Base-by-base conservation (phyloP, 2,888 invertebrate genomes). In the Athetis lepigone region DNA sequence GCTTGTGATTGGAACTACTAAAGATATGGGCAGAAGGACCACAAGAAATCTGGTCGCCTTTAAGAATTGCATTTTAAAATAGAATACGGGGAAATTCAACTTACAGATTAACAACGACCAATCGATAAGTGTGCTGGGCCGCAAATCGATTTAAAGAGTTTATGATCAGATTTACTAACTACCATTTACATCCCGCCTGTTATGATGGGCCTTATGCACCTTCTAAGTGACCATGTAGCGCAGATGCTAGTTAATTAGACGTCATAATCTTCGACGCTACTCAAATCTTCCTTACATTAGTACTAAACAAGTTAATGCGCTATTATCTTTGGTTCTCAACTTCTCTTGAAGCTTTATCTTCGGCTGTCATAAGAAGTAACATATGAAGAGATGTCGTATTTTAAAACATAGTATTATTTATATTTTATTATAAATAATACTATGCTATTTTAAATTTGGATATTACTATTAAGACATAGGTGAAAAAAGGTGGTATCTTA, bases 11-110 rank as follows among this genome's bases (percentile, higher is more conserved):
- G 52, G 37, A 49, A 16, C 27, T 29, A n/a, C 9, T 2, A 29
- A 36, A 42, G 8, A 19, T 60, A 49, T 25, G 7, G 6, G 25
- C 50, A 74, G 54, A 74, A 74, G 75, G 54, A 45, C 13, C 54
- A 74, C n/a, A 9, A 29, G 9, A 7, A 8, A 29, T 29, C 29
- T 29, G 16, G 33, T 40, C 39, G 21, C 21, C 13, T n/a, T n/a
- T n/a, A n/a, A n/a, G 2, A 21, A 29, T 49, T 21, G n/a, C 11
- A 39, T 4, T 2, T 2, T 1, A 18, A 29, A 27, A 54, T 21
- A 0, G 2, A 39, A 55, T n/a, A 21, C 21, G 6, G 1, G 0
- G n/a, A 7, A 13, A 57, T 57, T 33, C 1, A 42, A 25, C 9
- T 40, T 23, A 21, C 23, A 13, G 13, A 33, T 33, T 13, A 13